These are phyloP conservation scores for Hydrophis major DNA, from an alignment of 2,797 vertebrate species.

Conservation along the genomic window DNA sequence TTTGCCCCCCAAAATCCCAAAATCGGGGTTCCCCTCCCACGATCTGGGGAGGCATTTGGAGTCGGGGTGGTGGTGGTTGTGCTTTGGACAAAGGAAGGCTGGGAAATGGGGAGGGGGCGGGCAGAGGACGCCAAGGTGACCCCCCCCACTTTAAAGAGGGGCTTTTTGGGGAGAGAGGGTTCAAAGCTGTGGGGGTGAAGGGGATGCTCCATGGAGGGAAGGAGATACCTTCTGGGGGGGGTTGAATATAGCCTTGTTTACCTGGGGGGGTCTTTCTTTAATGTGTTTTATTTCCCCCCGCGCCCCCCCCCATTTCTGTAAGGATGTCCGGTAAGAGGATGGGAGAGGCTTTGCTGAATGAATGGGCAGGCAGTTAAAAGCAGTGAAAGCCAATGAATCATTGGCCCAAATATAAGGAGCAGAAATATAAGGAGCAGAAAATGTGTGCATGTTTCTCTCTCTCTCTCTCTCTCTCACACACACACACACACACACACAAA, in stretches of 20 bases:
- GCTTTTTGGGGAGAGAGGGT: neutral
- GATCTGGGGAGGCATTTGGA: neutral
- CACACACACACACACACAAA: neutral
- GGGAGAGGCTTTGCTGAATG: neutral
- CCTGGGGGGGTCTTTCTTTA: neutral
- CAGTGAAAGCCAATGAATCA: neutral
- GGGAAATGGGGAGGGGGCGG: no score
- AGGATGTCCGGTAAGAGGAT: neutral
- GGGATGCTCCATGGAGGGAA: no score
- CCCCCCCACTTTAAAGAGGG: neutral
- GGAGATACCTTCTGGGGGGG: no score
- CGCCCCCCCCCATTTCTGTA: neutral
- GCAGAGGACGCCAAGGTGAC: neutral
- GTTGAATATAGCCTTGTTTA: neutral
- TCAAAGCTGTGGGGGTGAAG: neutral
- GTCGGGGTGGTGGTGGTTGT: no score
- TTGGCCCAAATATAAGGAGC: neutral
- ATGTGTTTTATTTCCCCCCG: neutral
- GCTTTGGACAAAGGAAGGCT: neutral
- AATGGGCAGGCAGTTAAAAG: neutral
- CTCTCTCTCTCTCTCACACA: no score
- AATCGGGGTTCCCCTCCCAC: neutral
- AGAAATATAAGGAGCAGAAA: no score
- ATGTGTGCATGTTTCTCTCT: neutral
- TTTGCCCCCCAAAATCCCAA: neutral